phyloP scores from a whole-genome alignment of 2,888 invertebrate genomes.

The Malachius bipustulatus region DNA sequence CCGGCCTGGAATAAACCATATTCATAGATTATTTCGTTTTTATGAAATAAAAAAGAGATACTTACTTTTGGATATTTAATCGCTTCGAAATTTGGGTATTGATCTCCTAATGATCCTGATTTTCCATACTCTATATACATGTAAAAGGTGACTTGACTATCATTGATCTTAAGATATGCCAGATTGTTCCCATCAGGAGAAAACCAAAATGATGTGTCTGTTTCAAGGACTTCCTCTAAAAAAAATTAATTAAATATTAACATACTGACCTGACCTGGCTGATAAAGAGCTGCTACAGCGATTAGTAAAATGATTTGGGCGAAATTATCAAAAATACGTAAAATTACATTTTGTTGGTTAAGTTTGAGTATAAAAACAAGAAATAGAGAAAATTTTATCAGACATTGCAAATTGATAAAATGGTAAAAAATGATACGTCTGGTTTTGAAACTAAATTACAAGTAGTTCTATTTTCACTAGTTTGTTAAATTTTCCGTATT shows the following conservation, averaged over 20 bases:
- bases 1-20: slow-evolving; percentile 46
- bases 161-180: slow-evolving; percentile 75
- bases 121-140: slow-evolving; percentile 55
- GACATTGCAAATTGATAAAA: too few species aligned
- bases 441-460: too few species aligned
- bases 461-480: too few species aligned
- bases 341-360: too few species aligned
- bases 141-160: slow-evolving; percentile 53
- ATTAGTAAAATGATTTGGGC: too few species aligned
- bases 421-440: too few species aligned
- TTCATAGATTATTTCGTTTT: not conserved
- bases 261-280: too few species aligned
- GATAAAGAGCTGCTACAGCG: too few species aligned
- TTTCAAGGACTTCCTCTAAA: slow-evolving; percentile 79
- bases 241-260: slow-evolving; percentile 19
- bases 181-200: slow-evolving; percentile 65
- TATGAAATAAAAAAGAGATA: not conserved
- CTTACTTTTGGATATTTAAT: slow-evolving; percentile 69
- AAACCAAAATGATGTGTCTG: slow-evolving; percentile 82
- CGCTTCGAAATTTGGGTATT: slow-evolving; percentile 54
- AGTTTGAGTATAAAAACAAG: too few species aligned
- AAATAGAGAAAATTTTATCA: too few species aligned
- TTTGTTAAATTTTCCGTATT: too few species aligned
- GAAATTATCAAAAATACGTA: too few species aligned
- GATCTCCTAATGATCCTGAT: slow-evolving; percentile 42